Evolutionary conservation across 1,140 invertebrate species (phyloP), one percentile per base, ranked within the genome.

Genomic region (Oedothorax gibbosus): DNA sequence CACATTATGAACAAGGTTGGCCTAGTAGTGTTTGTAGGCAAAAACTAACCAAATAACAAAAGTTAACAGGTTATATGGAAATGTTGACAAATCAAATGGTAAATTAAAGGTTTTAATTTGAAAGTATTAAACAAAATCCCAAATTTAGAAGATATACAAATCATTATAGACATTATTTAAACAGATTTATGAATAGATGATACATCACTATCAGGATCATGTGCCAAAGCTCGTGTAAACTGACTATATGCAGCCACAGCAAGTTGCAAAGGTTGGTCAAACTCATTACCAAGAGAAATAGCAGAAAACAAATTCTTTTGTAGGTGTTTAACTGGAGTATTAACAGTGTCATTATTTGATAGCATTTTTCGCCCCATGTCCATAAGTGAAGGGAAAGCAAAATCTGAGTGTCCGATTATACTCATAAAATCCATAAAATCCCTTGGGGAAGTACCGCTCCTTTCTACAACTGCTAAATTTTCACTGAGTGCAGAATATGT

Each of bases 141-240:
- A n/a, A n/a, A n/a, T n/a, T n/a, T n/a, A n/a, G n/a, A n/a, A n/a
- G n/a, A n/a, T n/a, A n/a, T n/a, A n/a, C n/a, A n/a, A n/a, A n/a
- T n/a, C n/a, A n/a, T n/a, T n/a, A n/a, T n/a, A n/a, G n/a, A n/a
- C n/a, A n/a, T n/a, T n/a, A n/a, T n/a, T n/a, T n/a, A n/a, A n/a
- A n/a, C n/a, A n/a, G n/a, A n/a, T n/a, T n/a, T n/a, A n/a, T n/a
- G n/a, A n/a, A n/a, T n/a, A n/a, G n/a, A n/a, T n/a, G n/a, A n/a
- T n/a, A n/a, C n/a, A n/a, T n/a, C n/a, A n/a, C n/a, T n/a, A n/a
- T n/a, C n/a, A n/a, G n/a, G n/a, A n/a, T n/a, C n/a, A n/a, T n/a
- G n/a, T n/a, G n/a, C n/a, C n/a, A n/a, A n/a, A n/a, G 97, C 96
- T 90, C 98, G 96, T 90, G 98, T 98, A 91, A 96, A 99, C 78